A percentile compares a stretch with the other conserved stretches of the same genome.
These are phyloP conservation scores for Diarsia rubi DNA, from an alignment of 2,888 invertebrate genomes.

Conservation along the genomic window DNA sequence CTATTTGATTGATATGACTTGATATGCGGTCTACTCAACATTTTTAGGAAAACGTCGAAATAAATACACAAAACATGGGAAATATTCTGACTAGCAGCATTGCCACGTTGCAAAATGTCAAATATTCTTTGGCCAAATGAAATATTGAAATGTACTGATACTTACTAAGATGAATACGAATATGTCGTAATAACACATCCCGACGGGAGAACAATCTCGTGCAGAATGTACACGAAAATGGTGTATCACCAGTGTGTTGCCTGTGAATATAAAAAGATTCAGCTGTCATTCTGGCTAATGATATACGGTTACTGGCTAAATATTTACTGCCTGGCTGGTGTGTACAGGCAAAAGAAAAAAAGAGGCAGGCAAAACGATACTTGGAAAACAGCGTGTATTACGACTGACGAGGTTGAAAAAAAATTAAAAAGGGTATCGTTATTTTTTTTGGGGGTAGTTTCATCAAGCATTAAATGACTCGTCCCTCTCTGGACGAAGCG, in stretches of 20 bases:
- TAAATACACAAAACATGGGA: not conserved
- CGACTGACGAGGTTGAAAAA: too few species aligned
- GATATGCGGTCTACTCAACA: too few species aligned
- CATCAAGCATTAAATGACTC: too few species aligned
- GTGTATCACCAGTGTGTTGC: constrained; percentile 48
- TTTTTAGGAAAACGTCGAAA: not conserved
- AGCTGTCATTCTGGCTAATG: not conserved
- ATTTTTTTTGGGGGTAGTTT: too few species aligned
- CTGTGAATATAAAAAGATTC: constrained; percentile 28
- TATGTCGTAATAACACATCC: constrained; percentile 49
- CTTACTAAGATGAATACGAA: constrained; percentile 40
- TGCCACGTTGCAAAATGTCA: too few species aligned
- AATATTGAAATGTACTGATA: not conserved
- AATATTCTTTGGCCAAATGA: too few species aligned
- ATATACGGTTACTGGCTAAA: not conserved
- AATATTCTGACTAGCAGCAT: not conserved
- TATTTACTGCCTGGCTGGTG: not conserved
- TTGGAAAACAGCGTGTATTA: not conserved
- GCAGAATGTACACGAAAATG: constrained; percentile 47
- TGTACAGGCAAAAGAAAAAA: too few species aligned
- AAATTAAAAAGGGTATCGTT: too few species aligned
- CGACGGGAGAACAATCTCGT: constrained; percentile 38
- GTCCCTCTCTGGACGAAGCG: too few species aligned
- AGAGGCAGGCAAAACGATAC: not conserved
- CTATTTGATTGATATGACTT: not conserved